phyloP scores from a whole-genome alignment of 2,113 vertebrate genomes.

The Pachyramphus minor region DNA sequence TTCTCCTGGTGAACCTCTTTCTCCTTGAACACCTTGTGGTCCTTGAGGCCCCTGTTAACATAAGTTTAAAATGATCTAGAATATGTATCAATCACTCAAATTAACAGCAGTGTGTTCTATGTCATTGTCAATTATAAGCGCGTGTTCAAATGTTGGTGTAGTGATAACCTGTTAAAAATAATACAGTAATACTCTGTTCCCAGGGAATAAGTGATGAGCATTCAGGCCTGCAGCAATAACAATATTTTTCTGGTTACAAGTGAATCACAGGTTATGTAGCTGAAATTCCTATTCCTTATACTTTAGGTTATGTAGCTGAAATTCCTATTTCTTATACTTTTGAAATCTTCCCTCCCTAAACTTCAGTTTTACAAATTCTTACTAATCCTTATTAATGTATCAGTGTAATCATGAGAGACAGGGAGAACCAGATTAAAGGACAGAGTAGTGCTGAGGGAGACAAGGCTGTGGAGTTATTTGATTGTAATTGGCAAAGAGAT shows the following conservation, averaged over 20 bases:
- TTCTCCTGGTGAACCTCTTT: conserved; percentile 83
- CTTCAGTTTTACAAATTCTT: not conserved
- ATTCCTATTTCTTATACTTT: not conserved
- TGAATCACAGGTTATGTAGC: not conserved
- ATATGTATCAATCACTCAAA: not conserved
- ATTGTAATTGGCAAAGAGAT: not conserved
- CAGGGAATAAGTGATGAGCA: not conserved
- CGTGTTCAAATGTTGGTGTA: not conserved
- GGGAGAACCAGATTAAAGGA: not conserved
- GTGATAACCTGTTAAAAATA: conserved; percentile 24
- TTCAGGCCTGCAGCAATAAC: conserved; percentile 26
- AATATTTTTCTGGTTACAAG: not conserved
- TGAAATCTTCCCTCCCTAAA: not conserved
- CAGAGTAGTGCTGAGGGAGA: not conserved
- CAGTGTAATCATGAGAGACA: not conserved
- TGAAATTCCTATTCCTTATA: not conserved
- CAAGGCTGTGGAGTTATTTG: not conserved
- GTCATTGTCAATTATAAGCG: not conserved
- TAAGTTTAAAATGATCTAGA: not conserved
- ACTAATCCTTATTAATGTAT: not conserved
- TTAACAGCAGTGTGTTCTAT: not conserved
- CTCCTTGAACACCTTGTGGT: conserved; percentile 85
- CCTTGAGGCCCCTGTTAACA: conserved; percentile 85
- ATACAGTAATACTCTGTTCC: not conserved
- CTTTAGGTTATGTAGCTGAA: not conserved